phyloP scores from a whole-genome alignment of 2,797 vertebrate genomes.

The Crocodylus rhombifer region DNA sequence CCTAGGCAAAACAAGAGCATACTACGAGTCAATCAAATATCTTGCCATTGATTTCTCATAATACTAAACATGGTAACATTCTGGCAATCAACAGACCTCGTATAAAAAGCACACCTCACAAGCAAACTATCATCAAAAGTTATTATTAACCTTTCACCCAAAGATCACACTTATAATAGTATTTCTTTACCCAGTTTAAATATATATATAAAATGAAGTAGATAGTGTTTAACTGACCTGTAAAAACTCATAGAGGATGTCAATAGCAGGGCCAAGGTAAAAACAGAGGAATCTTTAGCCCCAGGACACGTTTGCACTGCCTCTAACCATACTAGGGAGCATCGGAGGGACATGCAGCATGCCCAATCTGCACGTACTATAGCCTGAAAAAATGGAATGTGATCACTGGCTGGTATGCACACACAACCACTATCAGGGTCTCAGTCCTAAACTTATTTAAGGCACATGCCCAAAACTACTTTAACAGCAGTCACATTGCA shows the following conservation, averaged over 20 bases:
- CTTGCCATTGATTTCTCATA: slow-evolving; percentile 26
- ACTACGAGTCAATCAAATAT: not conserved
- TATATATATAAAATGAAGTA: slow-evolving; percentile 1
- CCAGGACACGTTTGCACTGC: not conserved
- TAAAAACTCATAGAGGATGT: not conserved
- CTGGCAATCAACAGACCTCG: not conserved
- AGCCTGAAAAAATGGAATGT: too few species aligned
- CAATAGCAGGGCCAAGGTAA: not conserved
- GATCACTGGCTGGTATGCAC: too few species aligned
- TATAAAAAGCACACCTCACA: not conserved
- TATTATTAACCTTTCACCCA: not conserved
- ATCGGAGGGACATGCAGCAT: too few species aligned
- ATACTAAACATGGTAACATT: not conserved
- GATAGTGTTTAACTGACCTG: not conserved
- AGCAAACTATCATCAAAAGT: not conserved
- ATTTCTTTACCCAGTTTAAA: not conserved
- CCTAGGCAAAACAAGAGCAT: not conserved
- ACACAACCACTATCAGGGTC: too few species aligned
- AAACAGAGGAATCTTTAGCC: not conserved
- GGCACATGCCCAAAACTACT: too few species aligned
- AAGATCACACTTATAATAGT: not conserved
- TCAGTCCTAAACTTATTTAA: too few species aligned
- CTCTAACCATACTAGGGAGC: too few species aligned
- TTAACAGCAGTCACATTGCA: too few species aligned
- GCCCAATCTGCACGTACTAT: too few species aligned